These are phyloP conservation scores for Drosophila albomicans DNA, from an alignment of 1,140 invertebrate species.

Conservation along the genomic window DNA sequence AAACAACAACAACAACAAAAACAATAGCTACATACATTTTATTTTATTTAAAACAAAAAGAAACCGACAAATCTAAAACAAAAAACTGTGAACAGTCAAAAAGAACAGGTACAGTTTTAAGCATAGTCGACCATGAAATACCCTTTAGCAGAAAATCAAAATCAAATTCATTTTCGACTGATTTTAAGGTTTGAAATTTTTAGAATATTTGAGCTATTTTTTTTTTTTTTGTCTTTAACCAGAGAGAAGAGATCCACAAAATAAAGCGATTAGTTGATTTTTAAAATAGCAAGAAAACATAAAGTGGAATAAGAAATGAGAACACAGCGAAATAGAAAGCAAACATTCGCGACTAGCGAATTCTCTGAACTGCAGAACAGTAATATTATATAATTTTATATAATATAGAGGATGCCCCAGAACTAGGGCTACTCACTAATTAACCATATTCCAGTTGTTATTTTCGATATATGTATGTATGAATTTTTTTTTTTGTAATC, in stretches of 20 bases:
- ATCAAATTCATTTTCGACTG: background rate
- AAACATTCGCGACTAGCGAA: background rate
- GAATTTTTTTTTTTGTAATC: slow-evolving; percentile 1
- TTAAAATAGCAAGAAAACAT: background rate
- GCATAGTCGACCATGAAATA: background rate
- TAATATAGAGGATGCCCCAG: background rate
- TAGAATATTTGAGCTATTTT: background rate
- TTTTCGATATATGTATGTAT: too few species aligned
- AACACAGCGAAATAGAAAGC: background rate
- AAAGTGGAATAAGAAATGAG: background rate
- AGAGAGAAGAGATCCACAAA: too few species aligned
- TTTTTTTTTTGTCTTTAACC: too few species aligned
- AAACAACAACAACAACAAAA: background rate
- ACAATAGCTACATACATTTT: background rate
- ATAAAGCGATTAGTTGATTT: background rate
- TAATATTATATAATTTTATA: background rate
- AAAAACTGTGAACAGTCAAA: background rate
- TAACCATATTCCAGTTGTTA: background rate
- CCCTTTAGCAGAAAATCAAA: background rate
- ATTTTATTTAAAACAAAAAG: background rate
- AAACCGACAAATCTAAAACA: background rate
- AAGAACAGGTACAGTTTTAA: background rate
- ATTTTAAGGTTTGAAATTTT: background rate
- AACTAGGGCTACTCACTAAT: slow-evolving; percentile 1
- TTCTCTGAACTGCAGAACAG: background rate